Evolutionary conservation across 1,140 invertebrate species (phyloP).

Genomic region (Drosophila pseudoananassae): DNA sequence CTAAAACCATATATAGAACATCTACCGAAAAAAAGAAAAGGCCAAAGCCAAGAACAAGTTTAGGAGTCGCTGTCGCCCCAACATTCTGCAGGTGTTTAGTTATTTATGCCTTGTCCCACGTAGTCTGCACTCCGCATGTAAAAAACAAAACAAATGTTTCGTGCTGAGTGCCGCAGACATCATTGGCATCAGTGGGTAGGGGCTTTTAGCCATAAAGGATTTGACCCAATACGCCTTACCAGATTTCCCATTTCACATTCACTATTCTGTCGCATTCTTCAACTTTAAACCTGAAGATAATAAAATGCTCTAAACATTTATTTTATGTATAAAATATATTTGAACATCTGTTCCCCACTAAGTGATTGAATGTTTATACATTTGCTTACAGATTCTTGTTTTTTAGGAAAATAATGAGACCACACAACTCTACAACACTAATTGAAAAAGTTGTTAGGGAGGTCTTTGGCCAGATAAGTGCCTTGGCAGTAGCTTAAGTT

Average conservation of each 20-base stretch:
- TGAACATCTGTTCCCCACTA: conserved; percentile 28
- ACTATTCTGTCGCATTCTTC: conserved; percentile 35
- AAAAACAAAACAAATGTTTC: conserved; percentile 67
- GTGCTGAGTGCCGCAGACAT: conserved; percentile 39
- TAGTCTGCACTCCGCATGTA: conserved; percentile 53
- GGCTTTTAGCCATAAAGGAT: conserved; percentile 38
- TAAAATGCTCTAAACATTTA: conserved; percentile 63
- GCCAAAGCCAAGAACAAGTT: conserved; percentile 7
- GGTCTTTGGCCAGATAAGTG: conserved; percentile 25
- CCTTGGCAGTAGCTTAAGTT: conserved; percentile 9
- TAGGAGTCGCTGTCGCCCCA: conserved; percentile 37
- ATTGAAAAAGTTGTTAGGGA: conserved; percentile 44
- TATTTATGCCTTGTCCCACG: conserved; percentile 80
- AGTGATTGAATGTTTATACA: conserved; percentile 26
- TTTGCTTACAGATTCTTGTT: conserved; percentile 19
- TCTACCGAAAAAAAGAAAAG: not conserved
- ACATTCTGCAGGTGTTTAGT: conserved; percentile 79
- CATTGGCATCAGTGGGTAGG: conserved; percentile 16
- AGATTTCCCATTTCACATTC: conserved; percentile 5
- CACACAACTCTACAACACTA: conserved; percentile 24
- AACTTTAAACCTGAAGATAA: conserved; percentile 25
- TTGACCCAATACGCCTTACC: conserved; percentile 55
- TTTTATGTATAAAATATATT: conserved; percentile 45
- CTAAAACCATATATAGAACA: conserved; percentile 21
- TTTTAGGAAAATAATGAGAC: conserved; percentile 24